Percentiles rank a stretch among this genome's conserved stretches.
These are phyloP conservation scores for Coptodon bakossiorum DNA, from an alignment of 2,113 vertebrate species.

Conservation along the genomic window DNA sequence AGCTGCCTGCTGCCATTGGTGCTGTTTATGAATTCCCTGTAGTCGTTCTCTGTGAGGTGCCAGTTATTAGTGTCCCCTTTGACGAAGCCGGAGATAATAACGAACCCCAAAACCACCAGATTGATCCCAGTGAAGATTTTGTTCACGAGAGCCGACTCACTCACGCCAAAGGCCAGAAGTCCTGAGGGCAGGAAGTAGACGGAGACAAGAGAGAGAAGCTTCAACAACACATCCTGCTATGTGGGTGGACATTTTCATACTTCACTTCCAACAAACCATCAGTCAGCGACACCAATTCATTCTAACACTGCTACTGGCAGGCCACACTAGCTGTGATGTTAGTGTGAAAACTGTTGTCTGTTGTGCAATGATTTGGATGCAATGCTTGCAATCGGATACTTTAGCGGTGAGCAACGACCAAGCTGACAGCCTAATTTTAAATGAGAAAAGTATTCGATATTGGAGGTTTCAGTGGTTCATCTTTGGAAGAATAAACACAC, in stretches of 20 bases:
- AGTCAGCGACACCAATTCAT: constrained; percentile 8
- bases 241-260: constrained; percentile 30
- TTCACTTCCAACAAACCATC: background rate
- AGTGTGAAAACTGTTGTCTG: constrained; percentile 18
- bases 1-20: constrained; percentile 10
- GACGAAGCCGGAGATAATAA: constrained; percentile 86
- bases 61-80: constrained; percentile 85
- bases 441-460: background rate
- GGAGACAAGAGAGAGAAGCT: background rate
- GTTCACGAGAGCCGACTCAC: constrained; percentile 89
- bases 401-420: too few species aligned
- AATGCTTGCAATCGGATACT: background rate
- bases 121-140: constrained; percentile 94
- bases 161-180: constrained; percentile 88
- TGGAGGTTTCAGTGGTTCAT: background rate
- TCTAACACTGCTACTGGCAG: constrained; percentile 3
- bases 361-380: background rate
- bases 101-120: constrained; percentile 85
- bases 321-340: background rate
- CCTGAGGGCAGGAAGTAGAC: constrained; percentile 58
- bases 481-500: background rate
- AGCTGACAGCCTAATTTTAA: background rate
- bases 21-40: constrained; percentile 3
- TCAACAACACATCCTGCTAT: background rate
- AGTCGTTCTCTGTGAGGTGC: constrained; percentile 75